Evolutionary conservation across 2,888 invertebrate species (phyloP).

Genomic region (Silvanus unidentatus): DNA sequence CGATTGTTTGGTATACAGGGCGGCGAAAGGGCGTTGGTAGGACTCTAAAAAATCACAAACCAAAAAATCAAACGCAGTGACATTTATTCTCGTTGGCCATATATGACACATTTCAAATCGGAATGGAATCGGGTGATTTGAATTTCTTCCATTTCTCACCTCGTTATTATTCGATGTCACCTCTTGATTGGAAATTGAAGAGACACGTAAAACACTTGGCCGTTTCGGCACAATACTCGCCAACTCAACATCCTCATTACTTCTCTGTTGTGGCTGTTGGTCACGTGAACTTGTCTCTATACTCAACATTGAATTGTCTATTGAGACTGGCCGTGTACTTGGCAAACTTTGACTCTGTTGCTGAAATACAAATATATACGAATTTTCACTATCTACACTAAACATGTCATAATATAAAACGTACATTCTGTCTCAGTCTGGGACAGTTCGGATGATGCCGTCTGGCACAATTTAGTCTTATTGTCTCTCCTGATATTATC

Average conservation of each 20-base stretch:
- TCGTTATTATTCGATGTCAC: slow-evolving; percentile 44
- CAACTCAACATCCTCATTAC: slow-evolving; percentile 25
- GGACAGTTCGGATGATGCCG: slow-evolving; percentile 52
- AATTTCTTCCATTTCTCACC: no score
- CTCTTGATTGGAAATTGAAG: slow-evolving; percentile 57
- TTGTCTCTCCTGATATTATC: slow-evolving; percentile 52
- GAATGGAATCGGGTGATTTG: no score
- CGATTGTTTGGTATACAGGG: slow-evolving; percentile 65
- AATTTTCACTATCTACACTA: no score
- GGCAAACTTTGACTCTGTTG: slow-evolving; percentile 32
- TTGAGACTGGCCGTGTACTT: slow-evolving; percentile 36
- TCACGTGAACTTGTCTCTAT: slow-evolving; percentile 28
- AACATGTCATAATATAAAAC: no score
- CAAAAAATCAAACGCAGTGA: not conserved
- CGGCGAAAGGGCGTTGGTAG: slow-evolving; percentile 67
- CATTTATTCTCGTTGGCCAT: no score
- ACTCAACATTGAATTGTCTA: slow-evolving; percentile 38
- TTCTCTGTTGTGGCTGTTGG: slow-evolving; percentile 9
- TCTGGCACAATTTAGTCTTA: slow-evolving; percentile 47
- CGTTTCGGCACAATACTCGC: slow-evolving; percentile 46
- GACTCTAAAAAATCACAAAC: slow-evolving; percentile 42
- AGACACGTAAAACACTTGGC: slow-evolving; percentile 55
- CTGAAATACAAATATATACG: slow-evolving; percentile 5
- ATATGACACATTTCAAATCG: no score
- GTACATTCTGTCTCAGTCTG: slow-evolving; percentile 34